Evolutionary conservation across 2,888 invertebrate genomes (phyloP).

Genomic region (Thereva nobilitata): DNA sequence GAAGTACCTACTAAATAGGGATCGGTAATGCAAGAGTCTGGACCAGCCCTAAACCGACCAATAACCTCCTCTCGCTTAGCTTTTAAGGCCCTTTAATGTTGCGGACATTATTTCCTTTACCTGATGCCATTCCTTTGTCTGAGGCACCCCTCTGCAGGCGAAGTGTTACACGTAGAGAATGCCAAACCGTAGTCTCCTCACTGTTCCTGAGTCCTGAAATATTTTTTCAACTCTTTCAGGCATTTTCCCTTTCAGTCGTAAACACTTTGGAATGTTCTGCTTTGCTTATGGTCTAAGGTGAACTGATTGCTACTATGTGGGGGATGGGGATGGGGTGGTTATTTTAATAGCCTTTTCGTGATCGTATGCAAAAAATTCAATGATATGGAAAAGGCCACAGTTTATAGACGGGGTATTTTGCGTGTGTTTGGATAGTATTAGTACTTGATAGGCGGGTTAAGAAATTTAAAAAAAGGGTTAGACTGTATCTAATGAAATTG

Average conservation of each 20-base stretch:
- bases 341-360: constrained; percentile 23
- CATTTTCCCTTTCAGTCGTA: constrained; percentile 25
- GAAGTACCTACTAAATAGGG: constrained; percentile 29
- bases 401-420: neutral
- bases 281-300: constrained; percentile 31
- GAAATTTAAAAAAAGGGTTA: too few species aligned
- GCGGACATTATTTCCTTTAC: constrained; percentile 39
- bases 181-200: constrained; percentile 6
- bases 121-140: constrained; percentile 20
- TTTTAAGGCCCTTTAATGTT: constrained; percentile 38
- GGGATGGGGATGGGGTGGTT: constrained; percentile 5
- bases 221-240: constrained; percentile 19
- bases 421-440: too few species aligned
- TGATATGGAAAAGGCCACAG: constrained; percentile 11
- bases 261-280: constrained; percentile 37
- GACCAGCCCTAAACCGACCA: constrained; percentile 27
- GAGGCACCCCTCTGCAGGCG: neutral
- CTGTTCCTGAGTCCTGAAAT: constrained; percentile 5
- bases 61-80: constrained; percentile 28
- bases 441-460: too few species aligned
- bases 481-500: too few species aligned
- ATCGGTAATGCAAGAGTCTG: constrained; percentile 33
- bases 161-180: constrained; percentile 22
- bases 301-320: constrained; percentile 18
- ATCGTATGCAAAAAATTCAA: constrained; percentile 17